Conservation (phyloP, 37 sponge, comb jelly and placozoan genomes). For the Theonella swinhoei region DNA sequence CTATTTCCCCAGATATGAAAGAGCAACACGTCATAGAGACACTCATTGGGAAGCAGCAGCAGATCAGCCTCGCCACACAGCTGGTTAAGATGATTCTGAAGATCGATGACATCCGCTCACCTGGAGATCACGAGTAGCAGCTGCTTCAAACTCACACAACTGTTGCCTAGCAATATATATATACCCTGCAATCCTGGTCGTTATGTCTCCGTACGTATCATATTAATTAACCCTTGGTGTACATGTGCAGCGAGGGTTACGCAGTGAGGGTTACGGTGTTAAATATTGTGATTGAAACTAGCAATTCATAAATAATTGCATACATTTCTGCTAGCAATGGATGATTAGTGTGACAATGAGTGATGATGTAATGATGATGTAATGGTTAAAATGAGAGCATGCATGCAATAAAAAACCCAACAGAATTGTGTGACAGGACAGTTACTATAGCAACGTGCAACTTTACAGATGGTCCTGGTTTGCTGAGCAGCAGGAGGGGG, state of each 20-base stretch:
- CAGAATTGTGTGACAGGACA: background rate
- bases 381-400: background rate
- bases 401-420: background rate
- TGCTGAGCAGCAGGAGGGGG: slow-evolving; percentile 28
- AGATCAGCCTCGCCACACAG: slow-evolving; percentile 95
- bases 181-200: too few relatives aligned
- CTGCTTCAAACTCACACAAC: background rate
- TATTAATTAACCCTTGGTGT: too few relatives aligned
- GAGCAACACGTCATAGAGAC: slow-evolving; percentile 95
- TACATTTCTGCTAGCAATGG: too few relatives aligned
- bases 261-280: too few relatives aligned
- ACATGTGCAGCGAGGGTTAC: too few relatives aligned
- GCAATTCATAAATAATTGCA: too few relatives aligned
- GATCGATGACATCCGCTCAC: slow-evolving; percentile 95
- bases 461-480: slow-evolving; percentile 57
- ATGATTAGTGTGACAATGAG: too few relatives aligned
- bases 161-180: background rate
- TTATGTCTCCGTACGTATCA: too few relatives aligned
- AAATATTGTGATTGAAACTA: too few relatives aligned
- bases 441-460: slow-evolving; percentile 60
- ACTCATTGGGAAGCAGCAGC: slow-evolving; percentile 94
- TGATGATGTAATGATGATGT: background rate
- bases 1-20: slow-evolving; percentile 96
- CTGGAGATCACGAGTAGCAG: slow-evolving; percentile 61
- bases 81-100: slow-evolving; percentile 99